Evolutionary conservation across 1,140 invertebrate genomes (phyloP).

Genomic region (Anastrepha obliqua): DNA sequence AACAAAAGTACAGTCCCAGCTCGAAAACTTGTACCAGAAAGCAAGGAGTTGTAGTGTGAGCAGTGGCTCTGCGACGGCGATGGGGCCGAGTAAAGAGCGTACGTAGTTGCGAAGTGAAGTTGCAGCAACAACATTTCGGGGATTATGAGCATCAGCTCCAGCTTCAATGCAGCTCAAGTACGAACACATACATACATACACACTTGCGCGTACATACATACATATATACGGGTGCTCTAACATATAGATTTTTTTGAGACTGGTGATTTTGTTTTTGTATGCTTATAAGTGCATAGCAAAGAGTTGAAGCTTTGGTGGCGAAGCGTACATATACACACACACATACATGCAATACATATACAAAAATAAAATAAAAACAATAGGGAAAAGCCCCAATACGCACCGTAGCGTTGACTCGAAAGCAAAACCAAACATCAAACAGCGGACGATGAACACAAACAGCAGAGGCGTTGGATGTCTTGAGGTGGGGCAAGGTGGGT

Average conservation of each 20-base stretch:
- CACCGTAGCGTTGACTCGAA: constrained; percentile 35
- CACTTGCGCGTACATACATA: background rate
- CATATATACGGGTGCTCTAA: background rate
- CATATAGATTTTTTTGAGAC: background rate
- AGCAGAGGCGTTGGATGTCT: constrained; percentile 17
- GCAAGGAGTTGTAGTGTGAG: background rate
- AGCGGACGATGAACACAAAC: background rate
- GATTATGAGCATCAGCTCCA: constrained; percentile 27
- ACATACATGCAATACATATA: background rate
- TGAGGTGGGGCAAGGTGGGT: background rate
- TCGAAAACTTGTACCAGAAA: constrained; percentile 17
- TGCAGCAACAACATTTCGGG: constrained; percentile 14
- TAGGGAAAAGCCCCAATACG: constrained; percentile 41
- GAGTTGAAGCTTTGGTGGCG: constrained; percentile 3
- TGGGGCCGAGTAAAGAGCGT: background rate
- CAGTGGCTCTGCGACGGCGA: background rate
- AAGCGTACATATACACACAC: background rate
- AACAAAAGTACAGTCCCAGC: constrained; percentile 51
- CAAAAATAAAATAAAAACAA: background rate
- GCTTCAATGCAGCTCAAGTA: constrained; percentile 24
- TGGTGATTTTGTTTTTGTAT: background rate
- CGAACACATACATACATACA: background rate
- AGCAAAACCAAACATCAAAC: constrained; percentile 18
- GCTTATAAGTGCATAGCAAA: background rate
- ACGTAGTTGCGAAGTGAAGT: background rate